Base-by-base conservation (phyloP, 2,113 vertebrate genomes). In the Galbula dea region DNA sequence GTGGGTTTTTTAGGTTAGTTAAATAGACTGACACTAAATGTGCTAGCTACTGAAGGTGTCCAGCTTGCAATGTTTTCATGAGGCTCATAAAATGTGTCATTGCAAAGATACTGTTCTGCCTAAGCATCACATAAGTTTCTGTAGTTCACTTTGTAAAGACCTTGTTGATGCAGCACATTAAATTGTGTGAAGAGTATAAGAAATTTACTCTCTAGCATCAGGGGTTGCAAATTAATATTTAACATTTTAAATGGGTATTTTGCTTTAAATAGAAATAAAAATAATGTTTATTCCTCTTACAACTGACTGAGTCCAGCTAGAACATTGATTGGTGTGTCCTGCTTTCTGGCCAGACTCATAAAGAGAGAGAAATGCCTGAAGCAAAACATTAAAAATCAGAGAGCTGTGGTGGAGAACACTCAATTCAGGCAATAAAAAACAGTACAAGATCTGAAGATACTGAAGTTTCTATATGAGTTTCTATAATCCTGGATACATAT, bases 361-460 rank as follows among this genome's bases (percentile, higher is more conserved):
- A 78, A 88, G 54, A 73, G 30, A 68, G 54, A 90, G 46, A 95
- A 85, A 73, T 77, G 93, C 92, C 96, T 80, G 67, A 86, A 91
- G 92, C 88, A 88, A 88, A 89, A 75, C 85, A 76, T 65, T 94
- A 80, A 93, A 94, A 95, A 89, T 1, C 32, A 80, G 87, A 73
- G 87, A 68, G 43, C 63, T 66, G 30, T 62, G 54, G 74, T 84
- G 76, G 54, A 62, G 66, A 92, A 86, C 92, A 83, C 88, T 92
- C 26, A 41, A 43, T 90, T 90, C 81, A 76, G 78, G 57, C 71
- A 75, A 39, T 92, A 92, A 92, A 92, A 95, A 86, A 65, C 12
- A 69, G 58, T 49, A 39, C 58, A 80, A 76, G 86, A 86, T 95
- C 74, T 96, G 86, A 93, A 93, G 91, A 83, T 76, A 79, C 69